A percentile compares a stretch with the other conserved stretches of the same genome.
These are phyloP conservation scores for Ferrisia virgata DNA, from an alignment of 2,888 invertebrate genomes.

Conservation along the genomic window DNA sequence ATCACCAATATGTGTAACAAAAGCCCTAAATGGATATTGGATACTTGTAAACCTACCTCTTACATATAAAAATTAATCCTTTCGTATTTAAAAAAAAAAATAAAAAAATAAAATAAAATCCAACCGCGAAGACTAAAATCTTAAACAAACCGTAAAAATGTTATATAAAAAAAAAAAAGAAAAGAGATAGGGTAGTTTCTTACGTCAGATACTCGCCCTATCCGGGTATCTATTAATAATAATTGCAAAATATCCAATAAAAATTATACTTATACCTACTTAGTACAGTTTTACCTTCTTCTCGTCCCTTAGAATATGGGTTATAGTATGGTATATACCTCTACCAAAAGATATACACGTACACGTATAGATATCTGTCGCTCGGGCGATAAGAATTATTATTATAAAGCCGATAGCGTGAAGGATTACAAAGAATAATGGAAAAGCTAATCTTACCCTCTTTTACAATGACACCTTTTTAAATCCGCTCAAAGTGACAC, in stretches of 20 bases:
- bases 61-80: too few relatives aligned
- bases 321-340: not conserved
- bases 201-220: not conserved
- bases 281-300: not conserved
- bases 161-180: too few relatives aligned
- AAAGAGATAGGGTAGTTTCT: not conserved
- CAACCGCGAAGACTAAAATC: too few relatives aligned
- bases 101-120: too few relatives aligned
- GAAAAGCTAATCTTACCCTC: conserved; percentile 45
- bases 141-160: too few relatives aligned
- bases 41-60: too few relatives aligned
- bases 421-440: conserved; percentile 45
- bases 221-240: not conserved
- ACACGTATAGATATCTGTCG: too few relatives aligned
- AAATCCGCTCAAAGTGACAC: conserved; percentile 45
- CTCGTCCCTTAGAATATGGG: not conserved
- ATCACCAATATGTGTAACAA: too few relatives aligned
- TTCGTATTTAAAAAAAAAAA: too few relatives aligned
- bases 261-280: not conserved
- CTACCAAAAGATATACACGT: too few relatives aligned
- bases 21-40: too few relatives aligned
- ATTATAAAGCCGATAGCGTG: conserved; percentile 40
- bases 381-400: conserved; percentile 33
- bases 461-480: conserved; percentile 45
- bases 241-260: not conserved